A percentile compares a stretch with the other conserved stretches of the same genome.
These are phyloP conservation scores for Empidonax traillii DNA, from an alignment of 2,113 vertebrate genomes.

Conservation along the genomic window DNA sequence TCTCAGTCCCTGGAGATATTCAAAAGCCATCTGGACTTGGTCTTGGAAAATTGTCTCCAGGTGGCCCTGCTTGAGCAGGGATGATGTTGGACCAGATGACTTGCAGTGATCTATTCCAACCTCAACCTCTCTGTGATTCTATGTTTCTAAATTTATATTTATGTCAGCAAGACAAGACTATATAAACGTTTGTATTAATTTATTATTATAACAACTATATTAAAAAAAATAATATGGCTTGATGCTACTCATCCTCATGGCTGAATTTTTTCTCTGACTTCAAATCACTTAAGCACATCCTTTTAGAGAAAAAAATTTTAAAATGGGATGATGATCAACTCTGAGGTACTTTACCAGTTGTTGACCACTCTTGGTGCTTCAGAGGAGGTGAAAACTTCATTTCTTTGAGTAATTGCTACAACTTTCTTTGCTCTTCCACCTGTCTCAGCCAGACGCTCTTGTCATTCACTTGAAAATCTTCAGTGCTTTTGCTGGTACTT, in stretches of 20 bases:
- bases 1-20: background rate
- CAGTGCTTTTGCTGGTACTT: background rate
- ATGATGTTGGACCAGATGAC: background rate
- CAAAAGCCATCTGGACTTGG: background rate
- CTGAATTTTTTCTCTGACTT: background rate
- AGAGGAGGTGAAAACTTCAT: background rate
- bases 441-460: background rate
- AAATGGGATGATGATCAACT: background rate
- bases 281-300: background rate
- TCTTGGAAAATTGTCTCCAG: background rate
- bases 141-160: background rate
- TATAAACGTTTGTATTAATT: background rate
- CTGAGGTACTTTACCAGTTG: background rate
- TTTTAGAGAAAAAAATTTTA: background rate
- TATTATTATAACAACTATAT: background rate
- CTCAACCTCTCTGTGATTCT: background rate
- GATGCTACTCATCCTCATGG: fast-evolving
- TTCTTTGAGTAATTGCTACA: background rate
- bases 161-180: background rate
- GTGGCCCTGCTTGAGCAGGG: background rate
- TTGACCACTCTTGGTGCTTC: background rate
- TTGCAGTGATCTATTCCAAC: background rate
- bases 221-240: background rate
- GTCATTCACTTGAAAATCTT: background rate
- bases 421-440: background rate